These are phyloP conservation scores for Leucania comma DNA, from an alignment of 2,888 invertebrate species.

Conservation along the genomic window DNA sequence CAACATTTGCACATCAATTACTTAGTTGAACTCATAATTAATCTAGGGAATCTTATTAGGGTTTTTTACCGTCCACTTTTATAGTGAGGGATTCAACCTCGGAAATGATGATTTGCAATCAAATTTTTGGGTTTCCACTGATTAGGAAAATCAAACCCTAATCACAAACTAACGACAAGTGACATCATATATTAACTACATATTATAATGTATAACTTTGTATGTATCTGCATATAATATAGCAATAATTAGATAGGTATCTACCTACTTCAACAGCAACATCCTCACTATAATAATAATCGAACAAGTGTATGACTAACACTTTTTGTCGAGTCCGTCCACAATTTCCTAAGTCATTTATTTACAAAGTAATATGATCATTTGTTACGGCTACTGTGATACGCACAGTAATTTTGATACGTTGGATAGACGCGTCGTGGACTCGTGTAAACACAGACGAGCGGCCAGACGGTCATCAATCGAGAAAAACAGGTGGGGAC, in stretches of 20 bases:
- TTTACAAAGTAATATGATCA: conserved; percentile 62
- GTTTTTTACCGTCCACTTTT: background rate
- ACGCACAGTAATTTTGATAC: conserved; percentile 73
- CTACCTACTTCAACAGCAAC: conserved; percentile 31
- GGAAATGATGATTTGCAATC: conserved; percentile 3
- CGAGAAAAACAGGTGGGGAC: conserved; percentile 80
- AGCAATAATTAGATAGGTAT: conserved; percentile 37
- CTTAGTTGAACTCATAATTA: background rate
- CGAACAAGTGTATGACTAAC: conserved; percentile 50
- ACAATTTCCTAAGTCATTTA: conserved; percentile 59
- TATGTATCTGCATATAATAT: conserved; percentile 3
- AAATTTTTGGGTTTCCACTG: background rate
- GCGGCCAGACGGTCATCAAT: conserved; percentile 82
- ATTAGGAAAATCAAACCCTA: conserved; percentile 9
- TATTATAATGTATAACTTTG: conserved; percentile 2
- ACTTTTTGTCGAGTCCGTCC: conserved; percentile 56
- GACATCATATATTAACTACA: conserved; percentile 8
- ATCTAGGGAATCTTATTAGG: background rate
- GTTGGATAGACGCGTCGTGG: conserved; percentile 65
- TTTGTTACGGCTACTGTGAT: conserved; percentile 76
- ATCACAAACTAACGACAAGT: conserved; percentile 28
- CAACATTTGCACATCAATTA: background rate
- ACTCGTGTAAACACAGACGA: conserved; percentile 79
- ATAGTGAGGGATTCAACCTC: background rate
- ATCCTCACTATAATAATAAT: conserved; percentile 50